Evolutionary conservation across 2,797 vertebrate species (phyloP).

Genomic region (Hylomyscus alleni): DNA sequence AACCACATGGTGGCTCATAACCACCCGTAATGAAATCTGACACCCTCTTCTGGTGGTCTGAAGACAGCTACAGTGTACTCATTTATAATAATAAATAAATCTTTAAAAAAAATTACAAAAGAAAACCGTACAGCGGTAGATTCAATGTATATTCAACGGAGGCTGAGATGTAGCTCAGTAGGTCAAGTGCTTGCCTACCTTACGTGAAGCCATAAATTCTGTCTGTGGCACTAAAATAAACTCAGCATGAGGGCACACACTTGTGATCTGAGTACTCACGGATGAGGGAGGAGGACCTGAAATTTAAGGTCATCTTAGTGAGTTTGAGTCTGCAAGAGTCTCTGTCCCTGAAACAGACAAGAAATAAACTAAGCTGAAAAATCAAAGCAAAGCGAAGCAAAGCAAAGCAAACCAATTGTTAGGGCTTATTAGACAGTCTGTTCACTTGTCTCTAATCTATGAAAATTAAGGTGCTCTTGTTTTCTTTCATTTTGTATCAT

Average conservation of each 20-base stretch:
- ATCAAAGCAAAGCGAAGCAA: too few relatives aligned
- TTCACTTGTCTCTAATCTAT: constrained; percentile 37
- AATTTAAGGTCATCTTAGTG: background rate
- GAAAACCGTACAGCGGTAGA: background rate
- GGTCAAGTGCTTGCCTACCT: background rate
- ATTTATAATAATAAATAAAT: too few relatives aligned
- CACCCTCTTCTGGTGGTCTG: too few relatives aligned
- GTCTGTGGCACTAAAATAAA: background rate
- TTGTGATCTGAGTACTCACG: background rate
- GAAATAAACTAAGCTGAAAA: background rate
- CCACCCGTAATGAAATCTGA: too few relatives aligned
- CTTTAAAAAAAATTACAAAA: background rate
- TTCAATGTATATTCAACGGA: background rate
- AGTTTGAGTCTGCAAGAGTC: background rate
- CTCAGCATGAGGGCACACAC: background rate
- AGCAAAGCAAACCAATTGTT: background rate
- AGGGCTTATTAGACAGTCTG: constrained; percentile 47
- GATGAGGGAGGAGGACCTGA: background rate
- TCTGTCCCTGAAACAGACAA: background rate
- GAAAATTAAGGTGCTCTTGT: constrained; percentile 53
- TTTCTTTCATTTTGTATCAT: constrained; percentile 52
- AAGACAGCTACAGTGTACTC: too few relatives aligned
- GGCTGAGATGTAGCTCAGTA: background rate
- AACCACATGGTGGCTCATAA: too few relatives aligned
- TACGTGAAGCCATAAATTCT: background rate